A percentile compares a stretch with the other conserved stretches of the same genome.
Evolutionary conservation across 2,797 vertebrate genomes (phyloP).

Genomic region (Hapalemur alaotrensis): DNA sequence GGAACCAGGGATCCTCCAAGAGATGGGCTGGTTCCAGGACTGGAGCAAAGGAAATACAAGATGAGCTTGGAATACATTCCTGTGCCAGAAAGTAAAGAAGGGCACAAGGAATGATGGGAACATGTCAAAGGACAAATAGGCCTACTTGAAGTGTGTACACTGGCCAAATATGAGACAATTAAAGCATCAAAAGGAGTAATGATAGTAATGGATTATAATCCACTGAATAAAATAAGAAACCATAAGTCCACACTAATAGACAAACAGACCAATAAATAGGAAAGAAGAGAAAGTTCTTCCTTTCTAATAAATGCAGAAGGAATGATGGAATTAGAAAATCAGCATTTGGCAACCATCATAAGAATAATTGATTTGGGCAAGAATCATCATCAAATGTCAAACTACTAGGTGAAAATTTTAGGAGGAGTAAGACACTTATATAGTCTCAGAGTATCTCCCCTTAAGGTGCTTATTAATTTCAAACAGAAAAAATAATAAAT

Average conservation of each 20-base stretch:
- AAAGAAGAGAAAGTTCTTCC: neutral
- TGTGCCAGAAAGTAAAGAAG: neutral
- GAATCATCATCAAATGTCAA: neutral
- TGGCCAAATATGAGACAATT: neutral
- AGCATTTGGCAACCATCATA: neutral
- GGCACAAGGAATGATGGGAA: neutral
- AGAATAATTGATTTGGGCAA: neutral
- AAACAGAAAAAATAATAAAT: slow-evolving; percentile 5
- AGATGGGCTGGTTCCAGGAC: neutral
- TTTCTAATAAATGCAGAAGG: neutral
- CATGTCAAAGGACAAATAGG: neutral
- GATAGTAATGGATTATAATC: neutral
- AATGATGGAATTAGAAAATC: neutral
- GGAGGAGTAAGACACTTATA: neutral
- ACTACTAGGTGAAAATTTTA: neutral
- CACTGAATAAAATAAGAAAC: neutral
- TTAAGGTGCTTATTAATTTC: neutral
- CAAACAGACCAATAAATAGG: neutral
- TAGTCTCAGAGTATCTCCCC: neutral
- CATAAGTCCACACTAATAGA: neutral
- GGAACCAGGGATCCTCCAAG: neutral
- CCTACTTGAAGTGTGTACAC: neutral
- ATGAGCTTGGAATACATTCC: neutral
- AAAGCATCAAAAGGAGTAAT: neutral
- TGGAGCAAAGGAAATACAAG: neutral